Base-by-base conservation (phyloP, 2,888 invertebrate species). In the Rhimphoctona megacephalus region DNA sequence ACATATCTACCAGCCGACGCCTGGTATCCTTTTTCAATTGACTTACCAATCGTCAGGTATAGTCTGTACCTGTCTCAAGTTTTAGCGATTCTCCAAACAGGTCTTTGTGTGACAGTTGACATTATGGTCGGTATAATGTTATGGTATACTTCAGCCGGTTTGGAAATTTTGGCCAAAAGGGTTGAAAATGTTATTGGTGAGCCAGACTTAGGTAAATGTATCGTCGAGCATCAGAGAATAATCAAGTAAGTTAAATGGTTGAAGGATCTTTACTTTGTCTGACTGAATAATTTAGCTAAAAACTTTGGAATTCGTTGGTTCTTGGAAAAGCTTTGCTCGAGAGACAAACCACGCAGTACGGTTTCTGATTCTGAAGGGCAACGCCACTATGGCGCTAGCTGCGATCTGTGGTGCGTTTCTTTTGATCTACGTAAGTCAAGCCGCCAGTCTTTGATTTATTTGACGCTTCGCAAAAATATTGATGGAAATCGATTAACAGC, bases 11-110 rank as follows among this genome's bases (percentile, higher is more conserved):
- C 93, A 7, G 90, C 90, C 0, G 89, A 91, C 30, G 88, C 91
- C 0, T 90, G 90, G 86, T 94, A 93, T 88, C 93, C 93, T 30
- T 93, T 93, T 88, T 36, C 89, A 0, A 81, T 90, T 5, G 87
- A 92, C 46, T 14, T 80, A 11, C 78, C 85, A 5, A 82, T 83
- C 3, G 25, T 88, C 4, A 73, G 64, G 14, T 85, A 82, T 49
- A 49, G 88, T 4, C 67, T 93, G 1, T 93, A 92, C 72, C 6
- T 88, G 7, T 87, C 88, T 1, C 92, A 93, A 61, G 49, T 83
- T 0, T 4, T 93, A 3, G 88, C 86, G 0, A 89, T 91, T 14
- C 81, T 90, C 0, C 92, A 93, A 83, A 89, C 90, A 11, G 89
- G 89, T 17, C 74, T 90, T 0, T 80, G 89, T 33, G 87, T 91